A percentile compares a stretch with the other conserved stretches of the same genome.
These are phyloP conservation scores for Trachelus tabidus DNA, from an alignment of 2,888 invertebrate species.

Conservation along the genomic window DNA sequence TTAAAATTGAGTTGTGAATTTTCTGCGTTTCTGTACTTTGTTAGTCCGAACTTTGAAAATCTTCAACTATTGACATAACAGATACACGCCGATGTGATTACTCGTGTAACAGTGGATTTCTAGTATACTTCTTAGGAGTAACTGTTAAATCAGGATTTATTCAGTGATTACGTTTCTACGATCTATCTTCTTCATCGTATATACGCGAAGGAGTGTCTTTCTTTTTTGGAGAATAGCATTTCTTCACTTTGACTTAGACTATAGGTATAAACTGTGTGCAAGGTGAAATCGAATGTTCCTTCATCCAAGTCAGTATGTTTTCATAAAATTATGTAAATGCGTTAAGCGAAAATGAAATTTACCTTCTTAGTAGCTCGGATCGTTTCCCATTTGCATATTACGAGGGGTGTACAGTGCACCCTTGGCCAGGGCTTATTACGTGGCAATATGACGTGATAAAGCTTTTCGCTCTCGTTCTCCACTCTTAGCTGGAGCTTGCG, in stretches of 20 bases:
- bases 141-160: not conserved
- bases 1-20: too few species aligned
- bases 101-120: too few species aligned
- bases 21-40: too few species aligned
- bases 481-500: not conserved
- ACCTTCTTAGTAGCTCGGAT: not conserved
- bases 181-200: too few species aligned
- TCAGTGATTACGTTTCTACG: not conserved
- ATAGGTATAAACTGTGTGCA: too few species aligned
- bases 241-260: too few species aligned
- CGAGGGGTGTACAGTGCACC: not conserved
- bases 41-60: too few species aligned
- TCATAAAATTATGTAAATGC: not conserved
- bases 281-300: not conserved
- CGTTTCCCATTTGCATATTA: not conserved
- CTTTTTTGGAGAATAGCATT: not conserved
- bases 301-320: not conserved
- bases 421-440: not conserved
- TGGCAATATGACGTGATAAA: not conserved
- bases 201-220: too few species aligned
- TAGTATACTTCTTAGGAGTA: too few species aligned
- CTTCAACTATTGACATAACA: too few species aligned
- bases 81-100: too few species aligned
- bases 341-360: not conserved
- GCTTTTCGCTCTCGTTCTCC: not conserved